phyloP scores from a whole-genome alignment of 2,113 vertebrate species.

The Sphyrna mokarran region DNA sequence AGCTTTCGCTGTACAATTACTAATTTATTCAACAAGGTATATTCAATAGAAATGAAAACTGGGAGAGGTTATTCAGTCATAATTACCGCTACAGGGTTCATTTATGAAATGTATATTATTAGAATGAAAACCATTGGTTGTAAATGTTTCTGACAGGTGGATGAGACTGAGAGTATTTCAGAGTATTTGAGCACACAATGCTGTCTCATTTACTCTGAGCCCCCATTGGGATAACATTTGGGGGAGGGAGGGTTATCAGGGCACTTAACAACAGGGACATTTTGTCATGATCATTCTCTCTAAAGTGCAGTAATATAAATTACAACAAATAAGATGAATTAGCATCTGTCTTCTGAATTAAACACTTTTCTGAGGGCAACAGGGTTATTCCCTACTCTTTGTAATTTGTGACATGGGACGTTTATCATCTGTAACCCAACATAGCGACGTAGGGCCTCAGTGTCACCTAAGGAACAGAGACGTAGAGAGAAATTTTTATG shows the following conservation, averaged over 20 bases:
- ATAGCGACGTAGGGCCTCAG: background rate
- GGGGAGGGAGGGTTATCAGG: background rate
- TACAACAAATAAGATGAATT: background rate
- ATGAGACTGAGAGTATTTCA: background rate
- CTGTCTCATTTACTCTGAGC: background rate
- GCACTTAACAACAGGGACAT: background rate
- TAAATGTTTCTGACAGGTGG: background rate
- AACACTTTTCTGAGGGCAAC: background rate
- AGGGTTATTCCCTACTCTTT: background rate
- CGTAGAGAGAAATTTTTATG: background rate
- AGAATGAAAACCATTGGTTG: background rate
- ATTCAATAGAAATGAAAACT: background rate
- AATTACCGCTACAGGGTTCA: background rate
- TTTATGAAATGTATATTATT: background rate
- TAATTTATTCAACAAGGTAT: background rate
- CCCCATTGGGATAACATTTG: background rate
- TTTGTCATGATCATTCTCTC: background rate
- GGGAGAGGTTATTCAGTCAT: background rate
- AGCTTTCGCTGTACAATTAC: background rate
- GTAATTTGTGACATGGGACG: background rate
- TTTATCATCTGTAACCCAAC: background rate
- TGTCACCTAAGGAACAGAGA: background rate
- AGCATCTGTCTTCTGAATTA: background rate
- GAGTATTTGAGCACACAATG: background rate
- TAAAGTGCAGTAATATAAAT: background rate